phyloP scores from a whole-genome alignment of 2,888 invertebrate genomes.

The Pharmacophagus antenor region DNA sequence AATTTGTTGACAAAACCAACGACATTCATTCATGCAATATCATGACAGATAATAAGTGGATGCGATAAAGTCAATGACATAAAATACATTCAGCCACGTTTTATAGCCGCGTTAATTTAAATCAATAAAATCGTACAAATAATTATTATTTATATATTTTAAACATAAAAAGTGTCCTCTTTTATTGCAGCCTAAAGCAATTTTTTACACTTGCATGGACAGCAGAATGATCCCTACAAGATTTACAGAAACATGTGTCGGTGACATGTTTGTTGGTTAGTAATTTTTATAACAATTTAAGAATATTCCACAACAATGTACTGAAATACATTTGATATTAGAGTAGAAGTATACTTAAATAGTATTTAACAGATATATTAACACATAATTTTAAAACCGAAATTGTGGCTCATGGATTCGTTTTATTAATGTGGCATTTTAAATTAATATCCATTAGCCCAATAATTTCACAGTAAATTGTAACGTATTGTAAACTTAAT shows the following conservation, averaged over 20 bases:
- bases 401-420: no score
- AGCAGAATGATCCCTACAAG: constrained; percentile 97
- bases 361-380: no score
- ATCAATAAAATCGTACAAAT: neutral
- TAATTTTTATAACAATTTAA: constrained; percentile 31
- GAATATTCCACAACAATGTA: neutral
- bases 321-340: no score
- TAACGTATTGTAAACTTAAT: no score
- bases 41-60: constrained; percentile 1
- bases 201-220: constrained; percentile 99
- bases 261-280: constrained; percentile 98
- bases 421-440: no score
- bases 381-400: no score
- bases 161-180: neutral
- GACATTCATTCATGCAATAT: neutral
- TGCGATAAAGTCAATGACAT: constrained; percentile 3
- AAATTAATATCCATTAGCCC: no score
- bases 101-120: neutral
- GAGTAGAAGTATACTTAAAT: no score
- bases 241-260: constrained; percentile 96
- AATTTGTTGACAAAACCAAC: neutral
- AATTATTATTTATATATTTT: neutral
- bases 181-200: constrained; percentile 92
- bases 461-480: neutral
- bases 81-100: neutral